Evolutionary conservation across 2,797 vertebrate species (phyloP), one percentile per base, ranked within the genome.

Genomic region (Florisuga fusca): DNA sequence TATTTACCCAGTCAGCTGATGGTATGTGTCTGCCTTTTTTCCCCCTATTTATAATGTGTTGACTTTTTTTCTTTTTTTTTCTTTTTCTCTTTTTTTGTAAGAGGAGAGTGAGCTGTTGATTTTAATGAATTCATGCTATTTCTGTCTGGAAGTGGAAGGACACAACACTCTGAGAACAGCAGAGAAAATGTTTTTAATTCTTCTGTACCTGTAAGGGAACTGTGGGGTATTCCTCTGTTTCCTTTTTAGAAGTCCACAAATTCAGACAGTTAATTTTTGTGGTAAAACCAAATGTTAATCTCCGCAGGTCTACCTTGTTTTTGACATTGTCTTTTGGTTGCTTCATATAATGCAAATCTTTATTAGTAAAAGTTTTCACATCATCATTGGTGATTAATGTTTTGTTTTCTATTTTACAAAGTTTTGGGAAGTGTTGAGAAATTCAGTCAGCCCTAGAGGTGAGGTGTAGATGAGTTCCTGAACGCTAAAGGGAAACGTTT

Each of bases 1-100:
- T 99, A 88, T 99, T 99, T 97, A 99, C 99, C 55, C 99, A 99
- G 93, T 99, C 99, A 95, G 99, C 99, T 79, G 99, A 99, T 96
- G 99, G 99, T 99, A 98, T 85, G 98, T 97, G 63, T 92, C 19
- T 94, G 20, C 59, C 9, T 48, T 54, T 77, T 78, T 11, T 3
- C 5, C 2, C 3, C 4, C 18, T 57, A 34, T 63, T 25, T 83
- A 78, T 53, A 41, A 16, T 4, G 2, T 63, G 15, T 51, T 0
- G 2, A 38, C 55, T 88, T 62, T 78, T 76, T 6, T 9, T 63
- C 6, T 22, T 21, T 62, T 78, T 76, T 6, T 9, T 67, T 67
- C 15, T 45, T 57, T 68, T 77, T 75, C 13, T 6, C 38, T 13
- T 62, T 10, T 59, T 85, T 55, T 64, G 4, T 59, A 50, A 82